A percentile compares a stretch with the other conserved stretches of the same genome.
Evolutionary conservation across 2,888 invertebrate genomes (phyloP).

Genomic region (Drosophila gaucha): DNA sequence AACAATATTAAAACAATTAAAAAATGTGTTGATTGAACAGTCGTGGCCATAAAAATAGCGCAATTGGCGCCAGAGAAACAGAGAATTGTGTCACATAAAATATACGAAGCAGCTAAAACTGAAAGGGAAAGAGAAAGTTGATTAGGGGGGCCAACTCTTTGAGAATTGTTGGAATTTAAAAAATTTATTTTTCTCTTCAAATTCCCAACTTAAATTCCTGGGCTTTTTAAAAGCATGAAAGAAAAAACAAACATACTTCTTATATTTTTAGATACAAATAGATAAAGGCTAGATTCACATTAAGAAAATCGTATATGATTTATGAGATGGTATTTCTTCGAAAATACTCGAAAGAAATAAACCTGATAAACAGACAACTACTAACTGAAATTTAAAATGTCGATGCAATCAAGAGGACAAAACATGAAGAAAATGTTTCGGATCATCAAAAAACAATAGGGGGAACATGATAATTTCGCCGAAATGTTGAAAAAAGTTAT

Average conservation of each 20-base stretch:
- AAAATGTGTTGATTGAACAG: conserved; percentile 15
- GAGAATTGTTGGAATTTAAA: neutral
- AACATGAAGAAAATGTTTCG: no score
- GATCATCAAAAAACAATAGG: no score
- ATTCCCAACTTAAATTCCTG: conserved; percentile 3
- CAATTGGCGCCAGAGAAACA: conserved; percentile 10
- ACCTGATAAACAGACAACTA: no score
- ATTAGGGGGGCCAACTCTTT: neutral
- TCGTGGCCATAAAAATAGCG: conserved; percentile 17
- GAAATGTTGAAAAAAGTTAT: no score
- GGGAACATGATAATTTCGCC: no score
- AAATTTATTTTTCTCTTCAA: neutral
- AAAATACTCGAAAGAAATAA: no score
- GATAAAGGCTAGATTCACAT: no score
- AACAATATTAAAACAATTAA: conserved; percentile 37
- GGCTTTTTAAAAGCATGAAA: neutral
- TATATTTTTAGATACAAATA: neutral
- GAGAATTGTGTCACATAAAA: conserved; percentile 6
- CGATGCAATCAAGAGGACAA: no score
- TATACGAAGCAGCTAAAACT: neutral
- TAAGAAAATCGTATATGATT: no score
- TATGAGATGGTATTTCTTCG: no score
- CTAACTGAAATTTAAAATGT: no score
- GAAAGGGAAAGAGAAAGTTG: neutral
- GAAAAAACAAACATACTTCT: neutral